These are phyloP conservation scores for Pseudococcus jackbeardsleyi DNA, from an alignment of 2,888 invertebrate species.

Conservation along the genomic window DNA sequence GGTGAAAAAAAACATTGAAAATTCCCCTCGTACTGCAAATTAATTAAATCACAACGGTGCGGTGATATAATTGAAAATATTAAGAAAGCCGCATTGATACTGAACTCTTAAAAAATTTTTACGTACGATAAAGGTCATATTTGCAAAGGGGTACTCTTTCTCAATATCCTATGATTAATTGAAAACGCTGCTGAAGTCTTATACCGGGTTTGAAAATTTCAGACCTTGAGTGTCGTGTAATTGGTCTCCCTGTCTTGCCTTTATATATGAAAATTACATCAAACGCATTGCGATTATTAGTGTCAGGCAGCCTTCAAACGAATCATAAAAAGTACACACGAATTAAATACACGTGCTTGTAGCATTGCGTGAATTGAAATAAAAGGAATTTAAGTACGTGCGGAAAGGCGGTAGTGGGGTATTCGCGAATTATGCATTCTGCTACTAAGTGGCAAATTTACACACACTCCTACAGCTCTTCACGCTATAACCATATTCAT, in stretches of 20 bases:
- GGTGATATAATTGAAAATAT: conserved; percentile 41
- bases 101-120: conserved; percentile 47
- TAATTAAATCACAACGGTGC: conserved; percentile 25
- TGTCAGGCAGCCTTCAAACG: conserved; percentile 64
- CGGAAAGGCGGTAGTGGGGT: conserved; percentile 50
- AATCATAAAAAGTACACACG: conserved; percentile 60
- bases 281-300: conserved; percentile 63
- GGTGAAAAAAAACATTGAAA: not conserved
- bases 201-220: conserved; percentile 39
- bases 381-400: conserved; percentile 54
- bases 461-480: conserved; percentile 61
- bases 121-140: conserved; percentile 33
- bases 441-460: conserved; percentile 61
- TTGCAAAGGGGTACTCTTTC: conserved; percentile 51
- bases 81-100: conserved; percentile 48
- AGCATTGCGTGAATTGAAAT: conserved; percentile 62
- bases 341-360: conserved; percentile 65
- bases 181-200: conserved; percentile 23
- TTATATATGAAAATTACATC: conserved; percentile 55
- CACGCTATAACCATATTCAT: conserved; percentile 60
- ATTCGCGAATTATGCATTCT: conserved; percentile 65
- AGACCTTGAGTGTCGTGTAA: conserved; percentile 59
- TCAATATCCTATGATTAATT: conserved; percentile 31
- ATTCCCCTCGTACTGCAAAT: not conserved
- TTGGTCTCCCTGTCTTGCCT: conserved; percentile 62